phyloP scores from a whole-genome alignment of 2,888 invertebrate genomes.

The Eupithecia vulgata region DNA sequence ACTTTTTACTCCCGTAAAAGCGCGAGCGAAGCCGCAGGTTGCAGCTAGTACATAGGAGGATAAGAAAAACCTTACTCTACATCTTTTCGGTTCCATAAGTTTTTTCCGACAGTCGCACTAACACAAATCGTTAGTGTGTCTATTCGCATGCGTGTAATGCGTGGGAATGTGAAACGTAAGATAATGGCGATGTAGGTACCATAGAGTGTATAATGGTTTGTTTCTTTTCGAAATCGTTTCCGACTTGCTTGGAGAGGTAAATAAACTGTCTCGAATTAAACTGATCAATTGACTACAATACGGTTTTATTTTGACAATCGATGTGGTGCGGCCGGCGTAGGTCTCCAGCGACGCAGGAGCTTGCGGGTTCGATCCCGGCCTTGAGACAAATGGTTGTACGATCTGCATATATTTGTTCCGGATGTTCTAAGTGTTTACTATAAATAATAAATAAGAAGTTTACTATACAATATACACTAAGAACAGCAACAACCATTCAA shows the following conservation, averaged over 20 bases:
- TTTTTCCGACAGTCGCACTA: neutral
- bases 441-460: too few relatives aligned
- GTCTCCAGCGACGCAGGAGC: too few relatives aligned
- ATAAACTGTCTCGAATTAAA: neutral
- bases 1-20: too few relatives aligned
- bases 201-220: constrained; percentile 36
- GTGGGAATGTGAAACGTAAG: constrained; percentile 51
- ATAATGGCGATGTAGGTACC: constrained; percentile 31
- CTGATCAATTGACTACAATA: neutral
- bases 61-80: neutral
- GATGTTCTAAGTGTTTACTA: too few relatives aligned
- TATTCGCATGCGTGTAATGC: constrained; percentile 35
- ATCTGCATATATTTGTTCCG: too few relatives aligned
- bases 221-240: constrained; percentile 47
- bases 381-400: too few relatives aligned
- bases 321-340: too few relatives aligned
- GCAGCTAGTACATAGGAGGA: neutral
- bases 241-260: constrained; percentile 28
- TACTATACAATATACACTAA: too few relatives aligned
- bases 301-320: neutral
- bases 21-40: too few relatives aligned
- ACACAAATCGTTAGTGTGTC: constrained; percentile 14
- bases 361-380: too few relatives aligned
- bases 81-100: neutral
- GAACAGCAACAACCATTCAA: too few relatives aligned